Percentiles rank a stretch among this genome's conserved stretches.
These are phyloP conservation scores for Sycobia sp. DNA, from an alignment of 1,140 invertebrate species.

Conservation along the genomic window DNA sequence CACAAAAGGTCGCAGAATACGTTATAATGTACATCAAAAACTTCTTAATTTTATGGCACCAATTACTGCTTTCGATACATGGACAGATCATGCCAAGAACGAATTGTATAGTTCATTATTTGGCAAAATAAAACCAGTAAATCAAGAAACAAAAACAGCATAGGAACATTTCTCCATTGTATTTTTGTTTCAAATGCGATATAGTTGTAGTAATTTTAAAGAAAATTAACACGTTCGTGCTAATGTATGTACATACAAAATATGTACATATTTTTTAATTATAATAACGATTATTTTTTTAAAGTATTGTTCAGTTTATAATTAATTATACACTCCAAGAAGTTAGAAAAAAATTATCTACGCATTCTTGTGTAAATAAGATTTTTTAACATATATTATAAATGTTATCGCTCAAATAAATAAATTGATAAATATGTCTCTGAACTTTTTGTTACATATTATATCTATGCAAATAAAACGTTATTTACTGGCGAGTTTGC, in stretches of 20 bases:
- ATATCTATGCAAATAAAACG: too few species aligned
- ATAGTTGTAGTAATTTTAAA: slow-evolving; percentile 14
- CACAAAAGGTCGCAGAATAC: slow-evolving; percentile 88
- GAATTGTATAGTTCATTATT: slow-evolving; percentile 86
- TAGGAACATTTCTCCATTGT: not conserved
- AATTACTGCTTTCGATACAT: slow-evolving; percentile 66
- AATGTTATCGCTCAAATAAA: too few species aligned
- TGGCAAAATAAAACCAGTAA: slow-evolving; percentile 23
- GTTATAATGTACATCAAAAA: slow-evolving; percentile 89
- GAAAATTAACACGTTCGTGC: slow-evolving; percentile 1
- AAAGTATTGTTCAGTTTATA: too few species aligned
- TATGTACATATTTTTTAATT: not conserved
- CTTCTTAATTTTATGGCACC: slow-evolving; percentile 95
- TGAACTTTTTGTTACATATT: too few species aligned
- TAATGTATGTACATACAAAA: slow-evolving; percentile 18
- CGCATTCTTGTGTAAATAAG: too few species aligned
- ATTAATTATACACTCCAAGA: too few species aligned
- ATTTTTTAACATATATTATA: too few species aligned
- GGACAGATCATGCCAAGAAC: slow-evolving; percentile 78
- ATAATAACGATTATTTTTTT: not conserved
- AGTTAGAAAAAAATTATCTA: too few species aligned
- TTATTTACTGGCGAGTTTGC: too few species aligned
- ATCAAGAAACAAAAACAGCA: not conserved
- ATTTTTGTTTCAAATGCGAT: slow-evolving; percentile 15
- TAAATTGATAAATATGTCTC: too few species aligned